Conservation (phyloP, 2,888 invertebrate genomes). For the Villa cingulata region DNA sequence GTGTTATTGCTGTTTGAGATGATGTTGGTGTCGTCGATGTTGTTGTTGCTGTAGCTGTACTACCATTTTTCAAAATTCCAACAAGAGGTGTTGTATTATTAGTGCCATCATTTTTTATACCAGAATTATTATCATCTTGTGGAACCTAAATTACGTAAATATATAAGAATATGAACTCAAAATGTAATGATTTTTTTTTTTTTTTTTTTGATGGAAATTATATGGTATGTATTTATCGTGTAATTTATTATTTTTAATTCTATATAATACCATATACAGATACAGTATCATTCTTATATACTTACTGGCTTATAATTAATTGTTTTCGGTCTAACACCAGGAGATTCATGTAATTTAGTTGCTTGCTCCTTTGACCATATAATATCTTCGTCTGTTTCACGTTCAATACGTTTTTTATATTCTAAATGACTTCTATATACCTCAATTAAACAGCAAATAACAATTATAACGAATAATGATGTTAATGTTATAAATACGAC, state of each 20-base stretch:
- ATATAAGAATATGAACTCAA: no score
- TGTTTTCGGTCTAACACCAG: constrained; percentile 33
- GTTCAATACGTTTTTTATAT: constrained; percentile 56
- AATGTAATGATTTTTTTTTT: no score
- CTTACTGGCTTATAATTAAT: constrained; percentile 42
- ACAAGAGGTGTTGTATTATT: constrained; percentile 31
- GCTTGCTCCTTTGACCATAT: constrained; percentile 62
- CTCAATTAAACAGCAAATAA: constrained; percentile 55
- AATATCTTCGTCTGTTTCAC: constrained; percentile 62
- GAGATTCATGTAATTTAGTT: constrained; percentile 49
- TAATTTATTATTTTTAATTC: no score
- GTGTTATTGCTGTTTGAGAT: constrained; percentile 1
- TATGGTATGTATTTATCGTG: no score
- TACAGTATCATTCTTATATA: no score
- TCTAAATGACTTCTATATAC: constrained; percentile 62
- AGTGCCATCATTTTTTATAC: constrained; percentile 23
- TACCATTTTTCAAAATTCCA: constrained; percentile 35
- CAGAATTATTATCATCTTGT: constrained; percentile 31
- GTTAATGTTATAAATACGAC: constrained; percentile 68
- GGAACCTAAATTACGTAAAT: constrained; percentile 25
- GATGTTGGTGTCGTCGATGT: constrained; percentile 10
- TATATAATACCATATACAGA: no score
- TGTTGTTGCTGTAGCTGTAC: constrained; percentile 15
- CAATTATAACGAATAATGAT: constrained; percentile 56
- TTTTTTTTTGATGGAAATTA: no score